Percentiles rank a stretch among this genome's conserved stretches.
phyloP scores from a whole-genome alignment of 2,113 vertebrate genomes.

The Gulo gulo region DNA sequence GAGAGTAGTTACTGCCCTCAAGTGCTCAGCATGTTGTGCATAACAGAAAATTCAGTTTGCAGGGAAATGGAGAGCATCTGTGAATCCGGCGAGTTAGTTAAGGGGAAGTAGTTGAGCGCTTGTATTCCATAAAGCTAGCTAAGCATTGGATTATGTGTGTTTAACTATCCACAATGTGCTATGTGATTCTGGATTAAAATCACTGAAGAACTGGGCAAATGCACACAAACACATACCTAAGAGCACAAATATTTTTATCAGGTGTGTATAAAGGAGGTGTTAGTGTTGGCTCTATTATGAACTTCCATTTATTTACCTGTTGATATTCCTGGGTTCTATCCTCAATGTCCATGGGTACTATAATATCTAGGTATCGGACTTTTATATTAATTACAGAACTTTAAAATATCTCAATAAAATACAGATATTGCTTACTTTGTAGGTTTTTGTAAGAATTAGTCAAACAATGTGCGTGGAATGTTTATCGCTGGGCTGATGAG shows the following conservation, averaged over 20 bases:
- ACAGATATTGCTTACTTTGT: neutral
- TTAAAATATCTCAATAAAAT: constrained; percentile 8
- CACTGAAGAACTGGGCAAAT: neutral
- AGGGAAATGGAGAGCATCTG: neutral
- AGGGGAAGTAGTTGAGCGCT: neutral
- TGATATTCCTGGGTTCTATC: neutral
- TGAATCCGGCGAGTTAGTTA: neutral
- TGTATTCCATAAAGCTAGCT: neutral
- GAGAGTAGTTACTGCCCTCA: neutral
- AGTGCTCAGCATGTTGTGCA: neutral
- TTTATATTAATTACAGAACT: neutral
- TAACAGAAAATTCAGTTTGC: neutral
- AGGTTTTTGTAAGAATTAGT: neutral
- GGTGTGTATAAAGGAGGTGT: neutral
- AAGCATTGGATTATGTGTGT: neutral
- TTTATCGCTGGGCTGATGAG: neutral
- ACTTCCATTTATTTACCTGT: neutral
- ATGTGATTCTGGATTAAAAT: neutral
- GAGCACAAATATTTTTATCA: constrained; percentile 2
- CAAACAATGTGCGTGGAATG: neutral
- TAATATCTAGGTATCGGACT: neutral
- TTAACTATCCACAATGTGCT: neutral
- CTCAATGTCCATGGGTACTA: neutral
- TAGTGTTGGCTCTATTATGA: neutral
- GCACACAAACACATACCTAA: neutral